Conservation (phyloP, 2,797 vertebrate species). For the Cossypha polioptera region DNA sequence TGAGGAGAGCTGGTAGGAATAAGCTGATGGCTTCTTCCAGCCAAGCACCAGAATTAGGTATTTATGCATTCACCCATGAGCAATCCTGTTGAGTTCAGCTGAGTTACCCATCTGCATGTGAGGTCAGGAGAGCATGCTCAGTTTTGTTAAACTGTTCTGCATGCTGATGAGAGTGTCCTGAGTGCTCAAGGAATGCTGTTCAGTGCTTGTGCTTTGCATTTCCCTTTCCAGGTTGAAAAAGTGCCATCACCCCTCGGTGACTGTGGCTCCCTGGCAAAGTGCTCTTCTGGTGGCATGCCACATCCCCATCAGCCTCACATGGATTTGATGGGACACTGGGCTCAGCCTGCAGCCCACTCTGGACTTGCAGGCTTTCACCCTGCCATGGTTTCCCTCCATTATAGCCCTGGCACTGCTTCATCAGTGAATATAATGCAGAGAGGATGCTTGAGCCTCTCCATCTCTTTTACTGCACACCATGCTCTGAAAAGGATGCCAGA, state of each 20-base stretch:
- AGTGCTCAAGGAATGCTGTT: not conserved
- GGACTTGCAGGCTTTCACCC: not conserved
- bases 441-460: not conserved
- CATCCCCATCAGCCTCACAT: fast-evolving
- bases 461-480: not conserved
- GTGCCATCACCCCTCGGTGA: fast-evolving
- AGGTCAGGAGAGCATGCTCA: not conserved
- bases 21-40: not conserved
- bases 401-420: not conserved
- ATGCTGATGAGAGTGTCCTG: not conserved
- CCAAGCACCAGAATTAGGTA: not conserved
- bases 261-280: not conserved
- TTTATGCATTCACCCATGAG: not conserved
- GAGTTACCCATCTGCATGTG: not conserved
- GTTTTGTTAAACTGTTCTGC: not conserved
- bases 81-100: not conserved
- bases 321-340: not conserved
- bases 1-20: not conserved
- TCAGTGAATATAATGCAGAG: not conserved
- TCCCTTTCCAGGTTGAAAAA: not conserved
- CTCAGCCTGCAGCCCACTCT: not conserved
- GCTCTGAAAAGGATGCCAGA: not conserved
- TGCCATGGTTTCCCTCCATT: not conserved
- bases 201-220: not conserved
- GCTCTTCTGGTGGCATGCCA: not conserved